phyloP scores from a whole-genome alignment of 1,140 invertebrate species.

The Meloidogyne floridensis region DNA sequence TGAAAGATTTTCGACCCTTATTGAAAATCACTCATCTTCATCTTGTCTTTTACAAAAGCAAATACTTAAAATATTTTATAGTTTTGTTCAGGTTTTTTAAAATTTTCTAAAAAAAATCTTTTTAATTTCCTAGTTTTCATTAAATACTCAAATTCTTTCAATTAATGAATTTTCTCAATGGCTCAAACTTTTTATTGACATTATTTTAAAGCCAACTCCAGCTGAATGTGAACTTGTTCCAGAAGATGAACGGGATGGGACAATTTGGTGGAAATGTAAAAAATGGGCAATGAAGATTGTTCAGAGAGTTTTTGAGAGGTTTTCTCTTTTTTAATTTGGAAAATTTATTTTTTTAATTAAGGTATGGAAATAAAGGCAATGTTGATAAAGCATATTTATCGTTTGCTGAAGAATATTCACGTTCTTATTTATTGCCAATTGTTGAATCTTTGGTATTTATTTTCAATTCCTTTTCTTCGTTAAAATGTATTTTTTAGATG shows the following conservation, averaged over 20 bases:
- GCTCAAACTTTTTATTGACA: conserved; percentile 82
- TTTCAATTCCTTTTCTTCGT: background rate
- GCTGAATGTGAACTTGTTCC: conserved; percentile 76
- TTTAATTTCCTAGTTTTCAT: conserved; percentile 74
- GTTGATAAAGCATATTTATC: conserved; percentile 86
- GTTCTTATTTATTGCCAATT: conserved; percentile 84
- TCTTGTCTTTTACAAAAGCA: conserved; percentile 90
- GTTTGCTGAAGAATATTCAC: conserved; percentile 92
- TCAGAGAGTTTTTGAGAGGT: conserved; percentile 90
- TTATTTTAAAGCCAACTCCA: conserved; percentile 78
- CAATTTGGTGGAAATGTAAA: conserved; percentile 96
- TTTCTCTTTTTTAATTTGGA: conserved; percentile 18
- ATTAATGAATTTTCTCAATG: conserved; percentile 88
- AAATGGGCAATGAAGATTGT: conserved; percentile 96
- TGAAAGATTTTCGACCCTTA: conserved; percentile 78
- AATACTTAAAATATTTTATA: conserved; percentile 93
- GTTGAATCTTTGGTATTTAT: conserved; percentile 76
- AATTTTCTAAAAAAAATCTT: conserved; percentile 19
- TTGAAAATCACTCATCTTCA: conserved; percentile 81
- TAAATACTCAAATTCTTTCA: conserved; percentile 85
- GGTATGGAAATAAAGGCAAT: conserved; percentile 91
- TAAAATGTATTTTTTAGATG: conserved; percentile 52
- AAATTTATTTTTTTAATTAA: conserved; percentile 58
- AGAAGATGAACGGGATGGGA: conserved; percentile 80
- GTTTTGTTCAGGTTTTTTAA: conserved; percentile 78